Conservation (phyloP, 2,888 invertebrate species). For the Scaptomyza cyrtandrae region DNA sequence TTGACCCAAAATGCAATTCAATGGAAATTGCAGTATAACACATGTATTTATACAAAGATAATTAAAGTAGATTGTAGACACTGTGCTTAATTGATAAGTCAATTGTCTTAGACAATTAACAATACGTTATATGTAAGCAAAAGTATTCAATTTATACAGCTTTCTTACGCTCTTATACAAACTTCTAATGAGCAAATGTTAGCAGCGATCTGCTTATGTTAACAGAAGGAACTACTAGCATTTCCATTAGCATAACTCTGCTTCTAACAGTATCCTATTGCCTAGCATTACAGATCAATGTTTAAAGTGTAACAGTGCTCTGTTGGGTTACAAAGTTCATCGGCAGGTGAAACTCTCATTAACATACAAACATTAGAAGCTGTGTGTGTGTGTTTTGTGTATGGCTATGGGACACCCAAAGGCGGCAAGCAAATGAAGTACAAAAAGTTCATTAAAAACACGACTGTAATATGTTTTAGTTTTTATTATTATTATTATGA, state of each 20-base stretch:
- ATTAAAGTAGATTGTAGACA: not conserved
- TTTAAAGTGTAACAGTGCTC: not conserved
- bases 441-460: conserved; percentile 49
- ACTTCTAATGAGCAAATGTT: not conserved
- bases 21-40: not conserved
- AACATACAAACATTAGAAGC: conserved; percentile 16
- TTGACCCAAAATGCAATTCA: conserved; percentile 4
- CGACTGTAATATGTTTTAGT: conserved; percentile 36
- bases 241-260: no score
- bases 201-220: not conserved
- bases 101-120: not conserved
- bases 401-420: not conserved
- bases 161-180: not conserved
- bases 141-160: not conserved
- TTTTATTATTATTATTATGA: conserved; percentile 43
- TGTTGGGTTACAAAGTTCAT: conserved; percentile 24
- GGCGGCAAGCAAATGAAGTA: conserved; percentile 17
- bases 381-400: not conserved
- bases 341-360: conserved; percentile 44
- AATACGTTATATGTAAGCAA: not conserved
- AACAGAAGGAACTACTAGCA: not conserved
- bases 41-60: not conserved
- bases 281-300: not conserved
- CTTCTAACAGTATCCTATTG: not conserved
- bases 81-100: not conserved